phyloP scores from a whole-genome alignment of 2,797 vertebrate genomes.

The Ceryle rudis region DNA sequence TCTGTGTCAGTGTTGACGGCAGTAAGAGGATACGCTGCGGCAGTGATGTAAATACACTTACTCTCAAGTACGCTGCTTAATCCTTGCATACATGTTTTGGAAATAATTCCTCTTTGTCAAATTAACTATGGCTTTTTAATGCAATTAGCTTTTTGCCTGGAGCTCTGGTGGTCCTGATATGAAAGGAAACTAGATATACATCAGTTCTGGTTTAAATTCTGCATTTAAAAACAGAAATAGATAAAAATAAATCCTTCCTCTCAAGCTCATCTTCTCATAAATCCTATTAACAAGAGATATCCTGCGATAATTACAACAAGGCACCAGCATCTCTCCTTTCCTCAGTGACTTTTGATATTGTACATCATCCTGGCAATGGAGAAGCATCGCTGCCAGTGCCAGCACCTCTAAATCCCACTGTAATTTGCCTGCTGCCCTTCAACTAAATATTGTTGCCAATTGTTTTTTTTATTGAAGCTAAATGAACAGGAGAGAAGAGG shows the following conservation, averaged over 20 bases:
- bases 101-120: not conserved
- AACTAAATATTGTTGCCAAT: not conserved
- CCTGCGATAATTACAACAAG: not conserved
- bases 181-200: not conserved
- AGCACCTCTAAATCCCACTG: not conserved
- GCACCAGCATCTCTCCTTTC: not conserved
- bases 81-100: not conserved
- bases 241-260: constrained; percentile 4
- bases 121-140: not conserved
- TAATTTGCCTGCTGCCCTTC: not conserved
- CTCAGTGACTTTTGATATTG: not conserved
- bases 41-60: not conserved
- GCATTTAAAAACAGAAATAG: not conserved
- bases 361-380: not conserved
- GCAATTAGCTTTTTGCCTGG: not conserved
- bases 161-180: not conserved
- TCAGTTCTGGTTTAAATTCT: not conserved
- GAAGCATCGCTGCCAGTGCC: not conserved
- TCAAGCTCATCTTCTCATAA: not conserved
- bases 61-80: not conserved
- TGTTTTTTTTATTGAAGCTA: not conserved
- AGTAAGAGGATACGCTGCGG: not conserved
- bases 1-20: not conserved
- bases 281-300: constrained; percentile 15
- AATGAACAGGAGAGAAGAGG: not conserved